These are phyloP conservation scores for Chrysopa pallens DNA, from an alignment of 1,140 invertebrate genomes.

Conservation along the genomic window DNA sequence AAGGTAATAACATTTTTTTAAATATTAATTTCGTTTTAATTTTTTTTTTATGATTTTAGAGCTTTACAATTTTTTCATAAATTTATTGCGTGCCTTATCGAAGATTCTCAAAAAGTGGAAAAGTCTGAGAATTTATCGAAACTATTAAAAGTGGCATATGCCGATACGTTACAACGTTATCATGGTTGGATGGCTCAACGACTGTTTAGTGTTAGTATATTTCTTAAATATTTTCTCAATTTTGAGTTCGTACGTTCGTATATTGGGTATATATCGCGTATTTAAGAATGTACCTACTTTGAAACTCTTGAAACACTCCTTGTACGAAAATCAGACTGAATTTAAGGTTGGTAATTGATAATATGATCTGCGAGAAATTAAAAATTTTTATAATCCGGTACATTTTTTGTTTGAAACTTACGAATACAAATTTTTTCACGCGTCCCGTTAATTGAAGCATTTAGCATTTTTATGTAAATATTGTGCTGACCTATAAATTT, in stretches of 20 bases:
- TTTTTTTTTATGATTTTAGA: conserved; percentile 12
- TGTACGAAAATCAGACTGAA: too few relatives aligned
- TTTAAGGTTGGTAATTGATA: too few relatives aligned
- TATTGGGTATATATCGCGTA: too few relatives aligned
- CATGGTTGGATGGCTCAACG: conserved; percentile 31
- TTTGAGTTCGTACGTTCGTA: too few relatives aligned
- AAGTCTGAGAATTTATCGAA: conserved; percentile 23
- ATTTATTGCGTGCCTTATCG: conserved; percentile 24
- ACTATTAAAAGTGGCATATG: conserved; percentile 24
- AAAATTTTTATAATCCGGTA: too few relatives aligned
- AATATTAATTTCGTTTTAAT: neutral
- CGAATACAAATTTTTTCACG: too few relatives aligned
- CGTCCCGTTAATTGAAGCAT: too few relatives aligned
- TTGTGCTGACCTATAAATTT: too few relatives aligned
- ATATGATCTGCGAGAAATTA: too few relatives aligned
- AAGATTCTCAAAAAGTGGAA: conserved; percentile 16
- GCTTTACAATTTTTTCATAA: conserved; percentile 23
- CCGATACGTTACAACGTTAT: conserved; percentile 23
- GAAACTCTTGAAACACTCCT: too few relatives aligned
- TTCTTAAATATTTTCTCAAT: neutral
- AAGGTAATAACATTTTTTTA: neutral
- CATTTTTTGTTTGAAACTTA: too few relatives aligned
- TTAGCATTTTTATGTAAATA: neutral
- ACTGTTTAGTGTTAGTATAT: conserved; percentile 23
- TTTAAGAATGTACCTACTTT: too few relatives aligned